Evolutionary conservation across 2,113 vertebrate species (phyloP), one percentile per base, ranked within the genome.

Genomic region (Stigmatopora nigra): DNA sequence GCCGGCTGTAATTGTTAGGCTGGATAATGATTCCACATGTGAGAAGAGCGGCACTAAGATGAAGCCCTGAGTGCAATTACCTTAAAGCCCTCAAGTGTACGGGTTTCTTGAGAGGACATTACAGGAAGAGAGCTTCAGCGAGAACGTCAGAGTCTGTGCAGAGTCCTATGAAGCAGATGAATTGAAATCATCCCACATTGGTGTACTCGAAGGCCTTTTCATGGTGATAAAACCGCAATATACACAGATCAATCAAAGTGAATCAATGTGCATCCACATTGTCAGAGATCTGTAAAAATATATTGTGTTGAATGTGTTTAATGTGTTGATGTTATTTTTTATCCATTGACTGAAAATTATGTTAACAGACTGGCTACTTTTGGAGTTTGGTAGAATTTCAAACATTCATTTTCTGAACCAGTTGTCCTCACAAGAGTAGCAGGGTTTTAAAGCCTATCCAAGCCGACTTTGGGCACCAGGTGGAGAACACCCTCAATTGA

Each of bases 1-100:
- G 81, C 81, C 75, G 86, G 80, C 86, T 87, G 84, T 88, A 90
- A 89, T 89, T 90, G 89, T 88, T 87, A 87, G 86, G 77, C 86
- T 77, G 81, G 84, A 85, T 88, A 87, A 88, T 88, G 88, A 88
- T 88, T 88, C 86, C 76, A 79, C 82, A 83, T 87, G 86, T 82
- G 86, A 88, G 82, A 82, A 22, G 84, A 86, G 84, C 76, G 70
- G 75, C 65, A 51, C 72, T 75, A 75, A 86, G 82, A 88, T 85
- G 81, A 86, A 86, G 85, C 78, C 84, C 80, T 78, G 83, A 85
- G 86, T 83, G 87, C 81, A 90, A 89, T 89, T 88, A 87, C 85
- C 83, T 86, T 88, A 87, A 87, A 85, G 78, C 86, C 86, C 78
- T 87, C 81, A 85, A 88, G 86, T 86, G 83, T 78, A 78, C 85